A percentile compares a stretch with the other conserved stretches of the same genome.
Evolutionary conservation across 2,113 vertebrate species (phyloP).

Genomic region (Oxyruncus cristatus): DNA sequence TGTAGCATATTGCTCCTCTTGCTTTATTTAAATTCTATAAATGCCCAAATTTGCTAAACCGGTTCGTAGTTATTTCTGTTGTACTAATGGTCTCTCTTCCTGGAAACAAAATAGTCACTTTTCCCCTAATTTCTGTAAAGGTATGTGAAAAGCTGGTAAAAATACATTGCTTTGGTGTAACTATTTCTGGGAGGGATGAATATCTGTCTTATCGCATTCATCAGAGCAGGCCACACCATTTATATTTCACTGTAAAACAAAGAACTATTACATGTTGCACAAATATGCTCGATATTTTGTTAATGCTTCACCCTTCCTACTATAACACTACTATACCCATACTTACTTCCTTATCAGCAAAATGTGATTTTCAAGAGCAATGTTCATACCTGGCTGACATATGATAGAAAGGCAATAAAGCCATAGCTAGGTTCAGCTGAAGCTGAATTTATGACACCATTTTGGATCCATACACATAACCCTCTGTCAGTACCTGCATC

Average conservation of each 20-base stretch:
- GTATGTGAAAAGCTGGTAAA: neutral
- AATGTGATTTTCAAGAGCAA: constrained; percentile 67
- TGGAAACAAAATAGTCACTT: neutral
- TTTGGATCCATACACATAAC: constrained; percentile 53
- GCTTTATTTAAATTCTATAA: neutral
- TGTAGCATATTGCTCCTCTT: neutral
- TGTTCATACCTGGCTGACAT: constrained; percentile 63
- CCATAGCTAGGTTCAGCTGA: constrained; percentile 62
- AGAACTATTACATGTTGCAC: constrained; percentile 36
- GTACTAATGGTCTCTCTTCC: neutral
- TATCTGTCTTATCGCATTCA: neutral
- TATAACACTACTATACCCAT: constrained; percentile 25
- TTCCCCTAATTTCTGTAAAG: neutral
- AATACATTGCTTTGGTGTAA: neutral
- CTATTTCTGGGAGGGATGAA: neutral
- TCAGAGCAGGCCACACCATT: neutral
- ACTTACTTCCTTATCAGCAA: constrained; percentile 68
- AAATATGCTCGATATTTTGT: constrained; percentile 33
- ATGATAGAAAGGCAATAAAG: constrained; percentile 74
- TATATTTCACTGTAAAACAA: constrained; percentile 51
- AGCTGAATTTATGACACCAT: constrained; percentile 74
- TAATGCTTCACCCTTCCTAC: constrained; percentile 62
- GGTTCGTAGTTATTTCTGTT: neutral
- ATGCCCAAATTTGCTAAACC: neutral
- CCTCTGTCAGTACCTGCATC: constrained; percentile 63